Conservation (phyloP, 1,140 invertebrate genomes). For the Conopomorpha cramerella region DNA sequence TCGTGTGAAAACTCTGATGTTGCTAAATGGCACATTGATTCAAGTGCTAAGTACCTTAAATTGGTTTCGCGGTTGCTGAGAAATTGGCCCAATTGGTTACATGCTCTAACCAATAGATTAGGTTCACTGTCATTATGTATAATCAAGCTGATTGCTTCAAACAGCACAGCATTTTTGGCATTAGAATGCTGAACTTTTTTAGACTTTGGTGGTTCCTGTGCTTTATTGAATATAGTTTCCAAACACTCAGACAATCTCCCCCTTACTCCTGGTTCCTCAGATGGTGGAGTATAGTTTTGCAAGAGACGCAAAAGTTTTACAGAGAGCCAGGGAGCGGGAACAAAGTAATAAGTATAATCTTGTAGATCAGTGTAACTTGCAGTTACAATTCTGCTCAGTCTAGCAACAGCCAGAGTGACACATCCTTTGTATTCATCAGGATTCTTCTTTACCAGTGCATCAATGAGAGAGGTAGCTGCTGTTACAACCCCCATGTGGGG, state of each 20-base stretch:
- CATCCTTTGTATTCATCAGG: conserved; percentile 99
- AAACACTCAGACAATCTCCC: conserved; percentile 96
- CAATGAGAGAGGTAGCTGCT: conserved; percentile 96
- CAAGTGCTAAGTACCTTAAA: conserved; percentile 94
- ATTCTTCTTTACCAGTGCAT: conserved; percentile 97
- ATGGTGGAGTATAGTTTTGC: conserved; percentile 97
- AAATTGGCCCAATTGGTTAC: conserved; percentile 98
- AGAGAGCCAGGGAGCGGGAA: conserved; percentile 98
- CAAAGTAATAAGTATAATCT: conserved; percentile 99
- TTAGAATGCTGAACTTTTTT: conserved; percentile 99
- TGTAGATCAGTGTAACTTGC: conserved; percentile 98
- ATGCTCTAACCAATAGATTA: conserved; percentile 94
- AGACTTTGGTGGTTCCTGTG: conserved; percentile 98
- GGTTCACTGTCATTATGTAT: conserved; percentile 99
- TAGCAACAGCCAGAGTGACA: conserved; percentile 95
- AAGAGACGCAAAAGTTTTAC: conserved; percentile 95
- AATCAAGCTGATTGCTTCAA: conserved; percentile 99
- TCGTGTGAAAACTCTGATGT: conserved; percentile 99
- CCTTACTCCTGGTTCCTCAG: conserved; percentile 92
- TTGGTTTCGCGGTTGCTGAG: conserved; percentile 98
- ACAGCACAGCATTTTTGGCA: conserved; percentile 99
- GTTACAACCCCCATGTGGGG: conserved; percentile 99
- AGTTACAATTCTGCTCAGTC: conserved; percentile 96
- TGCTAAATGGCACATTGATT: conserved; percentile 99
- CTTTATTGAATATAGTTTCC: conserved; percentile 99